These are phyloP conservation scores for Paramisgurnus dabryanus DNA, from an alignment of 2,113 vertebrate species.

Conservation along the genomic window DNA sequence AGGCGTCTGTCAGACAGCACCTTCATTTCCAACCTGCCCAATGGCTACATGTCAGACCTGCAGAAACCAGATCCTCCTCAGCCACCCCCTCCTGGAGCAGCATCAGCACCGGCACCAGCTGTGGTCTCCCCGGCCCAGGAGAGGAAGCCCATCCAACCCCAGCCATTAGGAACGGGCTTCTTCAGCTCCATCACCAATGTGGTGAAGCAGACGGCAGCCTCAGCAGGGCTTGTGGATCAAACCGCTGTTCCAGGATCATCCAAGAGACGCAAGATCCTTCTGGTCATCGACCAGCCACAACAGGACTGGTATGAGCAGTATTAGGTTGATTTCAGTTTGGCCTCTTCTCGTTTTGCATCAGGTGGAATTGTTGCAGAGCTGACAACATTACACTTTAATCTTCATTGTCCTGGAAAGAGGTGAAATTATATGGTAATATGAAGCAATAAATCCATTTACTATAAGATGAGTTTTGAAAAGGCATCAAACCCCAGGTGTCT, in stretches of 20 bases:
- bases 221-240: constrained; percentile 82
- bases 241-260: constrained; percentile 73
- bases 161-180: constrained; percentile 76
- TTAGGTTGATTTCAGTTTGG: background rate
- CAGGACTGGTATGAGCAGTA: constrained; percentile 86
- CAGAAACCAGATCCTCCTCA: constrained; percentile 79
- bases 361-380: background rate
- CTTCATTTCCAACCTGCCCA: constrained; percentile 94
- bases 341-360: background rate
- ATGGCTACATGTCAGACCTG: constrained; percentile 94
- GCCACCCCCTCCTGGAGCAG: constrained; percentile 62
- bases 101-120: constrained; percentile 57
- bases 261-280: constrained; percentile 87
- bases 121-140: constrained; percentile 71
- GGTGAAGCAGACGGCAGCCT: constrained; percentile 92
- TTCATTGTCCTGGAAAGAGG: no score
- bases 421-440: no score
- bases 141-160: constrained; percentile 64
- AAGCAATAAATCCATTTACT: no score
- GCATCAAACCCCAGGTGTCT: no score
- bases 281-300: constrained; percentile 88
- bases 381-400: no score
- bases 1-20: constrained; percentile 95
- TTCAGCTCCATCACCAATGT: constrained; percentile 93
- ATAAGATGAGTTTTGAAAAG: no score